A percentile compares a stretch with the other conserved stretches of the same genome.
phyloP scores from a whole-genome alignment of 2,797 vertebrate genomes.

The Falco rusticolus region DNA sequence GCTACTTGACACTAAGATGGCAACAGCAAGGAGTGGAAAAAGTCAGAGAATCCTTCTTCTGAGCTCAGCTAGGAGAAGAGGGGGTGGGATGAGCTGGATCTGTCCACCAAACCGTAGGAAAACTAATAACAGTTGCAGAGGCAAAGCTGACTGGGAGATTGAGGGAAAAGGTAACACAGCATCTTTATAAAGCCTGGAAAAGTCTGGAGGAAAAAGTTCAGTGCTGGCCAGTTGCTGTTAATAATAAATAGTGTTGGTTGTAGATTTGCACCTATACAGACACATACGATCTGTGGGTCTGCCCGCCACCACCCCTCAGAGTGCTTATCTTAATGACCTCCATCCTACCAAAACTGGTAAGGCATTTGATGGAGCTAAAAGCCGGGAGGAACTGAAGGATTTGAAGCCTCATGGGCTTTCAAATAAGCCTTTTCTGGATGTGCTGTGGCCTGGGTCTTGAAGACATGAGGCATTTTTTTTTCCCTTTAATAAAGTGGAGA shows the following conservation, averaged over 20 bases:
- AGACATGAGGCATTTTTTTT: neutral
- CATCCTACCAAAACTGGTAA: neutral
- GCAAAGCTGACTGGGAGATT: accelerated
- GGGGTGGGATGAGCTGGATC: neutral
- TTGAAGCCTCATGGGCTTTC: neutral
- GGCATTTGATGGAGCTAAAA: neutral
- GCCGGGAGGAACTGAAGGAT: neutral
- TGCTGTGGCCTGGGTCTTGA: neutral
- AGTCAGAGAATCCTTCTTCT: neutral
- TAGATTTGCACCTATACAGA: neutral
- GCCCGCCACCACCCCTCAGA: neutral
- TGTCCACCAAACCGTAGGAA: neutral
- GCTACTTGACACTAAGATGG: neutral
- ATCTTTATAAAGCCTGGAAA: neutral
- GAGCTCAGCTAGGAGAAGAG: neutral
- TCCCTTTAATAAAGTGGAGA: neutral
- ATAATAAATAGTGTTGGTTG: too few relatives aligned
- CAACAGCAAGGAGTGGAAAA: neutral
- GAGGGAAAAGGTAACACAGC: neutral
- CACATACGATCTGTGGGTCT: accelerated
- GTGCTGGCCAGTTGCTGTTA: neutral
- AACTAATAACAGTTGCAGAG: neutral
- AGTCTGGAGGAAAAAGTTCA: neutral
- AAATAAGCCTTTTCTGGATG: neutral
- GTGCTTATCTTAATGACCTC: neutral